Base-by-base conservation (phyloP, 2,888 invertebrate species). In the Lasioglossum leucozonium region DNA sequence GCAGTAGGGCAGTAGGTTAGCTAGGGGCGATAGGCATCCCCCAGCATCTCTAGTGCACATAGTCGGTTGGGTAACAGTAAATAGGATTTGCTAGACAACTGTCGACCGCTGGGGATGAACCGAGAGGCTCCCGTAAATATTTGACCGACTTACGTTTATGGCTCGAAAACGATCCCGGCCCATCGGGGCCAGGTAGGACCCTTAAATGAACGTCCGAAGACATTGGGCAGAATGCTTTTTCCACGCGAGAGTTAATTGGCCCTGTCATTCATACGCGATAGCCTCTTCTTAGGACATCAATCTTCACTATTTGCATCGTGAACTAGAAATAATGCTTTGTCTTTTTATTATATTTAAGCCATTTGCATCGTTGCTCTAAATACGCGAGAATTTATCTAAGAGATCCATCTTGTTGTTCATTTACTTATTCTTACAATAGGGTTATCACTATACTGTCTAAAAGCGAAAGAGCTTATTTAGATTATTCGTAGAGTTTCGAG, bases 1-100 rank as follows among this genome's bases (percentile, higher is more conserved):
- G 80, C 90, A 94, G 92, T 94, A 93, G 94, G 94, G 94, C 94
- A 94, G 94, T 94, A 93, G 94, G 94, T 94, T 94, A 94, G 92
- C 90, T 91, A 92, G 91, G 94, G 94, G 93, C 91, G 92, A 91
- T 90, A 88, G 89, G 86, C 91, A 92, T 92, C 91, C 91, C 87
- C 89, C 90, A 88, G 90, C 90, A 90, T 90, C 91, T 91, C 86
- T 91, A 88, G 88, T 87, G 72, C 82, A 72, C 86, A 88, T 88
- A 90, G 90, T 81, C 84, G 87, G 88, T 91, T 87, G 84, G 86
- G 89, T 89, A 91, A 91, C 88, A 87, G 89, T 92, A 93, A 93
- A 94, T 92, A 92, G 92, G 92, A 93, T 93, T 93, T 92, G 87
- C 84, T 88, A 89, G 90, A 90, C 92, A 93, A 93, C 93, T 93